phyloP scores from a whole-genome alignment of 1,140 invertebrate genomes.

The Diuraphis noxia region DNA sequence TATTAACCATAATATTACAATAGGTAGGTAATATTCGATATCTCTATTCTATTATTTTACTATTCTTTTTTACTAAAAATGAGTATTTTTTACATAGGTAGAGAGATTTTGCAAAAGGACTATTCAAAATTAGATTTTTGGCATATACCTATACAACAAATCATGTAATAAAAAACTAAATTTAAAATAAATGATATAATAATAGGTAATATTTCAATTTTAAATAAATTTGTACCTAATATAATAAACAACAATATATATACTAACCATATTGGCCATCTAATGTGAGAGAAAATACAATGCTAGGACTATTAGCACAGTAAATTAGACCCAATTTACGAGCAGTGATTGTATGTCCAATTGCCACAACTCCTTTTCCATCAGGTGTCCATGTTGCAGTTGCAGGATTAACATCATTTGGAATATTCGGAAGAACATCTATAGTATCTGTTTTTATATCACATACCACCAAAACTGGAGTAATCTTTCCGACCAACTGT shows the following conservation, averaged over 20 bases:
- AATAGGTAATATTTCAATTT: too few relatives aligned
- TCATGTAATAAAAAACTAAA: not conserved
- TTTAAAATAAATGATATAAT: not conserved
- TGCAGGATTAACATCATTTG: slow-evolving; percentile 71
- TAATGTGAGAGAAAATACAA: slow-evolving; percentile 67
- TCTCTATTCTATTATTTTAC: too few relatives aligned
- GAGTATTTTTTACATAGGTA: too few relatives aligned
- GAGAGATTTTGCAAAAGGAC: too few relatives aligned
- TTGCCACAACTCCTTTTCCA: slow-evolving; percentile 73
- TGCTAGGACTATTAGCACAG: slow-evolving; percentile 77
- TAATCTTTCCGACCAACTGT: slow-evolving; percentile 72
- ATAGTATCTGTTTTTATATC: slow-evolving; percentile 68
- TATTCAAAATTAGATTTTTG: not conserved
- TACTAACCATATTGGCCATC: slow-evolving; percentile 67
- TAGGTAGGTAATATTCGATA: too few relatives aligned
- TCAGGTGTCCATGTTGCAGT: slow-evolving; percentile 73
- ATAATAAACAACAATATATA: not conserved
- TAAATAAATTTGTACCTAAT: too few relatives aligned
- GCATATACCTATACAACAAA: too few relatives aligned
- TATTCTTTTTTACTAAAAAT: too few relatives aligned
- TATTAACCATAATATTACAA: too few relatives aligned
- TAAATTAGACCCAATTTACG: slow-evolving; percentile 78
- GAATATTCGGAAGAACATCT: slow-evolving; percentile 66
- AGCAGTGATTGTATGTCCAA: slow-evolving; percentile 73
- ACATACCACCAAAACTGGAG: slow-evolving; percentile 73